Evolutionary conservation across 2,797 vertebrate genomes (phyloP).

Genomic region (Cynopterus sphinx): DNA sequence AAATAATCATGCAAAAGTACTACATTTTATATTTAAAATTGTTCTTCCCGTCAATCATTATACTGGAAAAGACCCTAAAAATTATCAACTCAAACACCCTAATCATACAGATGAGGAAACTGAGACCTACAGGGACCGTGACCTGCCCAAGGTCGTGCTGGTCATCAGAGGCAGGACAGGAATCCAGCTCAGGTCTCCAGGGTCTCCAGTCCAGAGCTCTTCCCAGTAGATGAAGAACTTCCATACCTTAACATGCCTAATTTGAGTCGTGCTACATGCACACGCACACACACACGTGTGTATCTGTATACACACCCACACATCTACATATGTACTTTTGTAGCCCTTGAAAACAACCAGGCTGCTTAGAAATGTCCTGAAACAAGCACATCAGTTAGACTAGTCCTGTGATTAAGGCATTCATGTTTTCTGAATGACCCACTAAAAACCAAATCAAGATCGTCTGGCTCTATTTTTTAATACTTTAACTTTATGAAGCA

Average conservation of each 20-base stretch:
- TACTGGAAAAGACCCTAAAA: slow-evolving; percentile 29
- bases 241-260: not conserved
- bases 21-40: slow-evolving; percentile 7
- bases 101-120: slow-evolving; percentile 39
- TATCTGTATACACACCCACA: not conserved
- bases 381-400: not conserved
- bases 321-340: not conserved
- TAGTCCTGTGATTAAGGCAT: not conserved
- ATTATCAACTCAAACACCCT: not conserved
- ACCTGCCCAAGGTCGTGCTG: not conserved
- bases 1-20: not conserved
- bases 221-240: not conserved
- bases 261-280: not conserved
- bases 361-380: not conserved
- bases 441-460: not conserved
- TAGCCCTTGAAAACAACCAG: not conserved
- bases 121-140: not conserved
- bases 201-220: not conserved
- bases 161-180: not conserved
- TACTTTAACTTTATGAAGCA: not conserved
- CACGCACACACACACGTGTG: not conserved
- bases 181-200: not conserved
- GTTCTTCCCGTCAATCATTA: slow-evolving; percentile 35
- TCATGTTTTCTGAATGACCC: not conserved
- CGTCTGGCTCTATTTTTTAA: not conserved